These are phyloP conservation scores for Hemicrepidius hirtus DNA, from an alignment of 2,888 invertebrate species.

Conservation along the genomic window DNA sequence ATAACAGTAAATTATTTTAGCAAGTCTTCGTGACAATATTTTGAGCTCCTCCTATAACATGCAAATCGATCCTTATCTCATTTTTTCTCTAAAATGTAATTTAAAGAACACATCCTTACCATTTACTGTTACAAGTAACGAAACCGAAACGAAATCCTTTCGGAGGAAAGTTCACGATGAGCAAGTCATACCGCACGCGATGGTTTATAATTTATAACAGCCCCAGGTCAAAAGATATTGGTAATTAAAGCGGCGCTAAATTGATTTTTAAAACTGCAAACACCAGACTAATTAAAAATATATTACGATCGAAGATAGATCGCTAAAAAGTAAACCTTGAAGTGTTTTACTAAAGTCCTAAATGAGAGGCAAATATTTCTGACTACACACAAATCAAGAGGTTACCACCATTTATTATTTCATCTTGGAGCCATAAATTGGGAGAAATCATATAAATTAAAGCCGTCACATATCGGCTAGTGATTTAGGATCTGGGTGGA, in stretches of 20 bases:
- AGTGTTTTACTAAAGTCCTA: neutral
- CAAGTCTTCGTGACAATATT: no score
- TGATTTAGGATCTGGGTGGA: constrained; percentile 43
- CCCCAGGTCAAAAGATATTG: constrained; percentile 51
- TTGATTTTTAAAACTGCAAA: constrained; percentile 58
- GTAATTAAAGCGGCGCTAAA: constrained; percentile 59
- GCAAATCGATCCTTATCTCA: no score
- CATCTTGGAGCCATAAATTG: constrained; percentile 46
- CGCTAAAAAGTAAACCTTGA: neutral
- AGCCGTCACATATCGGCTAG: constrained; percentile 42
- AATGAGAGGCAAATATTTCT: constrained; percentile 26
- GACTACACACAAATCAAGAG: constrained; percentile 42
- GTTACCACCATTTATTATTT: constrained; percentile 45
- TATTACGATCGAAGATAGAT: constrained; percentile 27
- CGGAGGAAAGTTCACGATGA: constrained; percentile 10
- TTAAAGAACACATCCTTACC: no score
- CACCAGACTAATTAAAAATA: constrained; percentile 51
- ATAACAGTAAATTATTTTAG: no score
- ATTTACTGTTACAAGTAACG: neutral
- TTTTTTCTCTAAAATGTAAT: no score
- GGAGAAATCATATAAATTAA: constrained; percentile 48
- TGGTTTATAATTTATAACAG: constrained; percentile 50
- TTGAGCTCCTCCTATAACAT: no score
- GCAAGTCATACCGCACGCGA: constrained; percentile 54
- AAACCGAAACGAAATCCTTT: constrained; percentile 11